phyloP scores from a whole-genome alignment of 2,797 vertebrate genomes.

The Manis javanica region DNA sequence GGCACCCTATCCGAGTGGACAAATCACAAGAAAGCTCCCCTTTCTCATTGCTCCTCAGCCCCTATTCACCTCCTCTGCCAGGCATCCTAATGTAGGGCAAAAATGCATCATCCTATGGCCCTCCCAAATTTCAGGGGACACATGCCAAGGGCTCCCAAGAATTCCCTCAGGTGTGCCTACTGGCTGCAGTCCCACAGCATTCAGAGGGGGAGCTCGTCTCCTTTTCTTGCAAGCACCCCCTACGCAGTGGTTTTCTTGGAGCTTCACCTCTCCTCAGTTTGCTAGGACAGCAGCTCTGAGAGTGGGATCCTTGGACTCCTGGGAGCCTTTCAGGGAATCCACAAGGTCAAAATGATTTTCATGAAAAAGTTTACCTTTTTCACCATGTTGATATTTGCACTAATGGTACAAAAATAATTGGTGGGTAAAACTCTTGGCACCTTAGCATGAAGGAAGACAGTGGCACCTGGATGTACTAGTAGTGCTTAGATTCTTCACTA shows the following conservation, averaged over 20 bases:
- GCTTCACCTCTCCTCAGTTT: neutral
- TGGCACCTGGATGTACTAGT: neutral
- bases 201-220: constrained; percentile 17
- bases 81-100: neutral
- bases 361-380: neutral
- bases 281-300: neutral
- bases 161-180: neutral
- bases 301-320: neutral
- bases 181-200: neutral
- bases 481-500: neutral
- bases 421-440: neutral
- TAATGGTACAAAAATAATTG: neutral
- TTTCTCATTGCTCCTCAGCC: neutral
- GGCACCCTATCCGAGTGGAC: neutral
- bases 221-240: neutral
- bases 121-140: neutral
- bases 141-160: neutral
- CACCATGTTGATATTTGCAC: neutral
- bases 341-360: neutral
- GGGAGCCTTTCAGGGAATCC: neutral
- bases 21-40: neutral
- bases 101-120: neutral
- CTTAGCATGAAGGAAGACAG: neutral
- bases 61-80: neutral
- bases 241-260: neutral